phyloP scores from a whole-genome alignment of 2,888 invertebrate genomes.

The Rhopalosiphum nymphaeae region DNA sequence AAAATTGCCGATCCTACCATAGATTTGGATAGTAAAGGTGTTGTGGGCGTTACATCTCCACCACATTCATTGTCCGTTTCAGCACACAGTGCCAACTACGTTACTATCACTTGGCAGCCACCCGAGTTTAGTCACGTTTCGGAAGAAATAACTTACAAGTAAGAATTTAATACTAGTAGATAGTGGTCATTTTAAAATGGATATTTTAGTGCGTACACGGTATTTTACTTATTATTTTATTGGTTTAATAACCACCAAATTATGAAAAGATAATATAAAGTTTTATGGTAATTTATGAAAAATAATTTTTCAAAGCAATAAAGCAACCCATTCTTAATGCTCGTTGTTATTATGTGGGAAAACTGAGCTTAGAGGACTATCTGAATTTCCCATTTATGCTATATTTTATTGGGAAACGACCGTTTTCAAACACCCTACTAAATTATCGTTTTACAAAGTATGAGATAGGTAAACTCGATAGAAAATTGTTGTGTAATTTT shows the following conservation, averaged over 20 bases:
- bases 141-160: conserved; percentile 83
- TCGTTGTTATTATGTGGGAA: conserved; percentile 35
- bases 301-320: not conserved
- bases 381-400: conserved; percentile 27
- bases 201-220: not conserved
- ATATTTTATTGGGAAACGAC: conserved; percentile 42
- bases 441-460: conserved; percentile 40
- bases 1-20: not conserved
- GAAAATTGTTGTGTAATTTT: not conserved
- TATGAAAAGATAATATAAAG: not conserved
- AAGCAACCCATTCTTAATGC: conserved; percentile 16
- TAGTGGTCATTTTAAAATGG: not conserved
- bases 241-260: not conserved
- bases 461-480: conserved; percentile 10
- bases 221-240: not conserved
- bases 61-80: conserved; percentile 85
- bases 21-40: conserved; percentile 71
- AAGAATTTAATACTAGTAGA: conserved; percentile 68
- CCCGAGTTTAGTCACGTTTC: conserved; percentile 86
- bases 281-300: conserved; percentile 15
- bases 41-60: conserved; percentile 82
- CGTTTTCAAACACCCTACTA: conserved; percentile 44
- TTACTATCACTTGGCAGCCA: conserved; percentile 86
- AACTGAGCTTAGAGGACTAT: conserved; percentile 22
- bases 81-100: conserved; percentile 85